Base-by-base conservation (phyloP, 2,797 vertebrate genomes). In the Sebastes itinus region DNA sequence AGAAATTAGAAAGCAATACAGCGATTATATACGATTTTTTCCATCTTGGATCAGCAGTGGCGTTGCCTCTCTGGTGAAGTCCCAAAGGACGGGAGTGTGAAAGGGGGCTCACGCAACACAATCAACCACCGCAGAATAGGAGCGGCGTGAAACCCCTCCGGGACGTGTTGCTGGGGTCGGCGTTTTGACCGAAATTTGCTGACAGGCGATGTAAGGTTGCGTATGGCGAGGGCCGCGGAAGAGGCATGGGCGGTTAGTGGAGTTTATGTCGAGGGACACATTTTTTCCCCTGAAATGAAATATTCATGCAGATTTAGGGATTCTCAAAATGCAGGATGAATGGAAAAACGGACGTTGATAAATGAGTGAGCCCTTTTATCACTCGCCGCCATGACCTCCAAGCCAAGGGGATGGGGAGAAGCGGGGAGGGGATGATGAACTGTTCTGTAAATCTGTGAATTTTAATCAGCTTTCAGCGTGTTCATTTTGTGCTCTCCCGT, bases 271-370 rank as follows among this genome's bases (percentile, higher is more conserved):
- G 7, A 38, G 84, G 80, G 90, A 89, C 72, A 52, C 42, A 23
- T 75, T 82, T 67, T 77, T 46, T 1, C 16, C 38, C 72, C 64
- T 25, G 42, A 76, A 75, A 86, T 81, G 62, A 89, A 89, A 90
- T 85, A 92, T 87, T 89, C 78, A 91, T 90, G 87, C 91, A 92
- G 88, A 91, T 94, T 92, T 92, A 74, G 78, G 72, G 83, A 75
- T 87, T 91, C 89, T 83, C 35, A 83, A 72, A 89, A 87, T 69
- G 82, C 77, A 55, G 66, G 78, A 88, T 83, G 82, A 91, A 87
- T 80, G 84, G 72, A 81, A 89, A 94, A 94, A 63, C 1, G 9
- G 91, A 94, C 89, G 56, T 75, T 92, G 94, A 95, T 92, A 75
- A 92, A 95, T 74, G 88, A 92, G 75, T 7, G 83, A 87, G 83